These are phyloP conservation scores for Conus betulinus DNA, from an alignment of 1,140 invertebrate species.

Conservation along the genomic window DNA sequence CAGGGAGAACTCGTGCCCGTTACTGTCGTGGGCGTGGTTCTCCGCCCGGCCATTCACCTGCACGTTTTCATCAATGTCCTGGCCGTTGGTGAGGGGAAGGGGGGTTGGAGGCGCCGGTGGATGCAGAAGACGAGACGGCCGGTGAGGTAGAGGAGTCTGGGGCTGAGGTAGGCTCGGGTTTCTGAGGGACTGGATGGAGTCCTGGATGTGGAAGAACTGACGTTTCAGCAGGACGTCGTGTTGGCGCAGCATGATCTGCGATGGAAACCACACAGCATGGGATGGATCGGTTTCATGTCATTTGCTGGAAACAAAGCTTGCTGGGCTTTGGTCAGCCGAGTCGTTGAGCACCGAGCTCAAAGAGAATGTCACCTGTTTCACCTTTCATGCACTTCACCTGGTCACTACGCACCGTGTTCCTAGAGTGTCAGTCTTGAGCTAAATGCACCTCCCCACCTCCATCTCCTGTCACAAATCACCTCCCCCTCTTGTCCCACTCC, in stretches of 20 bases:
- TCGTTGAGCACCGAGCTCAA: no score
- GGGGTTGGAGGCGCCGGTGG: slow-evolving; percentile 48
- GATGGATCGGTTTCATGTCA: no score
- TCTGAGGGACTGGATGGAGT: slow-evolving; percentile 60
- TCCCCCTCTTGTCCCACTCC: background rate
- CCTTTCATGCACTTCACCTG: background rate
- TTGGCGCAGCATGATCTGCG: slow-evolving; percentile 63
- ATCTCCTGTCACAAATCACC: background rate
- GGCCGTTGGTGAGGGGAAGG: background rate
- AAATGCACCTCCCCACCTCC: background rate
- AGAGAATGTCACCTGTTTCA: background rate
- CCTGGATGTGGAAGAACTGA: slow-evolving; percentile 67
- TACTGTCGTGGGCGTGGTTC: background rate
- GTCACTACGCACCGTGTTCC: background rate
- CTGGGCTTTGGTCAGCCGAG: no score
- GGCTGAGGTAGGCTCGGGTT: background rate
- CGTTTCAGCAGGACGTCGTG: slow-evolving; percentile 67
- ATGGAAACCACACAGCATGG: no score
- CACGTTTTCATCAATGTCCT: slow-evolving; percentile 8
- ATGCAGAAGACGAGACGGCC: slow-evolving; percentile 35
- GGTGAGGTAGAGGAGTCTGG: slow-evolving; percentile 18
- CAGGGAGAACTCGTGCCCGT: background rate
- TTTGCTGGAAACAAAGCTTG: no score
- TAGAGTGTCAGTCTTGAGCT: background rate
- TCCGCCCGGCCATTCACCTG: background rate